A percentile compares a stretch with the other conserved stretches of the same genome.
phyloP scores from a whole-genome alignment of 2,797 vertebrate species.

The Enoplosus armatus region DNA sequence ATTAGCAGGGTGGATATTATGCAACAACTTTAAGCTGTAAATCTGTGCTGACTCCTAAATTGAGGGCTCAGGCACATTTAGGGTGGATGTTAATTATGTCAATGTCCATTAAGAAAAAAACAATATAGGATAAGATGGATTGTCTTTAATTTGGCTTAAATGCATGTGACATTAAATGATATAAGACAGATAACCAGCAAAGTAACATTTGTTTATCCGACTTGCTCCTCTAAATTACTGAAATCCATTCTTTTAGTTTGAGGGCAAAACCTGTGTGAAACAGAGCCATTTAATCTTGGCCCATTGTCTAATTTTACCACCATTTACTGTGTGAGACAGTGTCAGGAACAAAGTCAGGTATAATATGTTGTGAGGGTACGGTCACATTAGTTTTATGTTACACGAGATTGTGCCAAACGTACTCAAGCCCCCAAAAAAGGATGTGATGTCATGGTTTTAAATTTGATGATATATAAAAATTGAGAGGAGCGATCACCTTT shows the following conservation, averaged over 20 bases:
- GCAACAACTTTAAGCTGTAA: slow-evolving; percentile 4
- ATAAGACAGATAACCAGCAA: not conserved
- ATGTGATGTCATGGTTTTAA: not conserved
- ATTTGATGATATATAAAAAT: no score
- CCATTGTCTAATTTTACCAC: not conserved
- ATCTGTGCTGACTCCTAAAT: not conserved
- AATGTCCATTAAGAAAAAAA: not conserved
- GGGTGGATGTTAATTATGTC: not conserved
- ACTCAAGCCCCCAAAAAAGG: not conserved
- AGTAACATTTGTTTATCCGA: not conserved
- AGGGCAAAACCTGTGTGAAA: not conserved
- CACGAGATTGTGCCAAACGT: not conserved
- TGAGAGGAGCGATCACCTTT: not conserved
- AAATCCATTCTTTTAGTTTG: not conserved
- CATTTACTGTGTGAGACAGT: not conserved
- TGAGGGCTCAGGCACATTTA: not conserved
- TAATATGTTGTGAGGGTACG: not conserved
- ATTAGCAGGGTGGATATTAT: slow-evolving; percentile 20
- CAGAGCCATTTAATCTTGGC: not conserved
- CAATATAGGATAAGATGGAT: not conserved
- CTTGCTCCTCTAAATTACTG: not conserved
- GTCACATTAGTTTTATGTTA: not conserved
- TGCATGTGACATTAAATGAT: not conserved
- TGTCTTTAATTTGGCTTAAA: not conserved
- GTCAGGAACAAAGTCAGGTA: not conserved